Conservation (phyloP, 2,888 invertebrate genomes). For the Caenorhabditis parvicauda region DNA sequence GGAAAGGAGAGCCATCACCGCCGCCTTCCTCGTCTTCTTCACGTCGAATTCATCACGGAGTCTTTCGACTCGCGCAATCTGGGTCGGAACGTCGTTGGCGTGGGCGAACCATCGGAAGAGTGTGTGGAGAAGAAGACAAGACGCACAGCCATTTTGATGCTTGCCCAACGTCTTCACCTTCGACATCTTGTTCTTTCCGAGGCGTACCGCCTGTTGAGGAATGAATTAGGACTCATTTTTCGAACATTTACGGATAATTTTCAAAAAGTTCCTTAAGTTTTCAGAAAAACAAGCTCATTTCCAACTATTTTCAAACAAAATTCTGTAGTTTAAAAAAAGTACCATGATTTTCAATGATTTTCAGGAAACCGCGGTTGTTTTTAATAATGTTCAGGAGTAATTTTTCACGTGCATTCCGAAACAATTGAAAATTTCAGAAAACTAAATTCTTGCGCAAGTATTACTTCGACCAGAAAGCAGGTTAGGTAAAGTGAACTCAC, state of each 20-base stretch:
- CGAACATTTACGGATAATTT: slow-evolving; percentile 9
- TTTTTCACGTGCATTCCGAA: no score
- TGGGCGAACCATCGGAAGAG: slow-evolving; percentile 43
- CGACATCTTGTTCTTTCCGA: slow-evolving; percentile 25
- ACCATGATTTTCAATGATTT: no score
- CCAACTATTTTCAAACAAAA: neutral
- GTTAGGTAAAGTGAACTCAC: slow-evolving; percentile 9
- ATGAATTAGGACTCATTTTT: slow-evolving; percentile 11
- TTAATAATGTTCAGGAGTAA: no score
- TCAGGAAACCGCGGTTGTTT: no score
- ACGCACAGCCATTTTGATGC: slow-evolving; percentile 43
- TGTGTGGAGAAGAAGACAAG: slow-evolving; percentile 44
- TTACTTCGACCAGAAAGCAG: slow-evolving; percentile 13
- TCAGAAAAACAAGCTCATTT: no score
- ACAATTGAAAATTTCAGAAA: slow-evolving; percentile 2
- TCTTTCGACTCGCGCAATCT: slow-evolving; percentile 4
- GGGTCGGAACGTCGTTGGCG: slow-evolving; percentile 8
- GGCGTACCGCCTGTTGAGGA: slow-evolving; percentile 6
- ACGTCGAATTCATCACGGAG: slow-evolving; percentile 22
- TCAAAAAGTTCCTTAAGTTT: slow-evolving; percentile 3
- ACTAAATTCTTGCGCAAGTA: slow-evolving; percentile 7
- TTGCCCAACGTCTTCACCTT: slow-evolving; percentile 12
- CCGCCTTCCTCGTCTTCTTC: slow-evolving; percentile 42
- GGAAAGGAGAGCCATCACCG: slow-evolving; percentile 50
- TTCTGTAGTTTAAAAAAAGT: no score